Base-by-base conservation (phyloP, 2,888 invertebrate species). In the Rhogogaster chlorosoma region DNA sequence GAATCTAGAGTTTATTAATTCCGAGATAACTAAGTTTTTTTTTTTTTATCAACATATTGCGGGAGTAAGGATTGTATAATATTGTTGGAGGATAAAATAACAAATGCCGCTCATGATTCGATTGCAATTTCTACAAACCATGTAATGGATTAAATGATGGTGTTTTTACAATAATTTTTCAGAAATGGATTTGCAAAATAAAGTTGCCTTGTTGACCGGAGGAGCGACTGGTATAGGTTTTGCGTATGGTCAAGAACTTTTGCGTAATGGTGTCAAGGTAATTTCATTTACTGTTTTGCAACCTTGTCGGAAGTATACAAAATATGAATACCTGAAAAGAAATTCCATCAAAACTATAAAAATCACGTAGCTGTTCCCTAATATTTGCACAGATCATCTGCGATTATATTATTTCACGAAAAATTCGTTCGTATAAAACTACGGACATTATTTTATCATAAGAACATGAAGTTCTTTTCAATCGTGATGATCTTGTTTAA, bases 101-200 rank as follows among this genome's bases (percentile, higher is more conserved):
- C 18, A n/a, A 61, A 61, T 61, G 3, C 26, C 26, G 10, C 61
- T 22, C 22, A 61, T 26, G 2, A 12, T 26, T 61, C 22, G 12
- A 61, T 22, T 10, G 12, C 6, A 22, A 61, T 61, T 12, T 1
- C 26, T 61, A 10, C 61, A 12, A 61, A 1, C 26, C 26, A 26
- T 26, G 12, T 26, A 61, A 61, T 26, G 26, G 9, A 42, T 45
- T 12, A 45, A 15, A 45, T 15, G 12, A 45, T 45, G 2, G 12
- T 26, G 9, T 26, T 61, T 61, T 22, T 26, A 26, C 26, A 0
- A 26, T 61, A 22, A 61, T 61, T 22, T 73, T 73, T 73, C 71
- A 73, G 71, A 73, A 73, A 93, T 93, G 93, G 92, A 92, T 86
- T 91, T 93, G 71, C 92, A 92, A 83, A 92, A 93, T 61, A 93